Evolutionary conservation across 2,888 invertebrate genomes (phyloP).

Genomic region (Pyrgus malvae): DNA sequence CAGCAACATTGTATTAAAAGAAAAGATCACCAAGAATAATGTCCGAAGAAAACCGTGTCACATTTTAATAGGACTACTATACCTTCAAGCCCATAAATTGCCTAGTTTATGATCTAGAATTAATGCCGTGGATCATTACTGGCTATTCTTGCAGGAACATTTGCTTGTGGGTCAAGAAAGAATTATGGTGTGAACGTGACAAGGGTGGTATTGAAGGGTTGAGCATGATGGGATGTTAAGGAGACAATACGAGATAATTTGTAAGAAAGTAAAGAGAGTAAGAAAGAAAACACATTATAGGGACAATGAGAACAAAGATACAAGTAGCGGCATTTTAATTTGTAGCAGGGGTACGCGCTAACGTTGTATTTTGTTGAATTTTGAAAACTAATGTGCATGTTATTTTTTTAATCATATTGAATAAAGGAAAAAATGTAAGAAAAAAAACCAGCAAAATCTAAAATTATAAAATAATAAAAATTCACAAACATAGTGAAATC

Average conservation of each 20-base stretch:
- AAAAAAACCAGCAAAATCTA: too few relatives aligned
- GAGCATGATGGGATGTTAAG: constrained; percentile 41
- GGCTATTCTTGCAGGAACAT: constrained; percentile 71
- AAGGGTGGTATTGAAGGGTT: constrained; percentile 41
- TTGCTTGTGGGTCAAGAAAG: constrained; percentile 78
- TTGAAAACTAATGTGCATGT: not conserved
- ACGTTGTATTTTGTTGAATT: not conserved
- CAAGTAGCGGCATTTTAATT: constrained; percentile 19
- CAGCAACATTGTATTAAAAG: constrained; percentile 63
- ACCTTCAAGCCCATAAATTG: constrained; percentile 58
- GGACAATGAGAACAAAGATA: constrained; percentile 12
- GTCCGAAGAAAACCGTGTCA: constrained; percentile 67
- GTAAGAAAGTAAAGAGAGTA: constrained; percentile 16
- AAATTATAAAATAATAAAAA: too few relatives aligned
- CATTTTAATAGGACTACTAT: constrained; percentile 75
- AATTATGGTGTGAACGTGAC: constrained; percentile 68
- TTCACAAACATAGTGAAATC: too few relatives aligned
- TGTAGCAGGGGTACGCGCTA: not conserved
- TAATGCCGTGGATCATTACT: constrained; percentile 75
- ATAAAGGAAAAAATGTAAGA: too few relatives aligned
- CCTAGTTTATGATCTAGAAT: constrained; percentile 77
- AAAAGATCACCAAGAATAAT: constrained; percentile 51
- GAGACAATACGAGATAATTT: constrained; percentile 23
- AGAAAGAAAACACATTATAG: constrained; percentile 11
- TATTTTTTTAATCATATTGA: too few relatives aligned